Conservation (phyloP, 2,113 vertebrate species). For the Oryzias curvinotus region DNA sequence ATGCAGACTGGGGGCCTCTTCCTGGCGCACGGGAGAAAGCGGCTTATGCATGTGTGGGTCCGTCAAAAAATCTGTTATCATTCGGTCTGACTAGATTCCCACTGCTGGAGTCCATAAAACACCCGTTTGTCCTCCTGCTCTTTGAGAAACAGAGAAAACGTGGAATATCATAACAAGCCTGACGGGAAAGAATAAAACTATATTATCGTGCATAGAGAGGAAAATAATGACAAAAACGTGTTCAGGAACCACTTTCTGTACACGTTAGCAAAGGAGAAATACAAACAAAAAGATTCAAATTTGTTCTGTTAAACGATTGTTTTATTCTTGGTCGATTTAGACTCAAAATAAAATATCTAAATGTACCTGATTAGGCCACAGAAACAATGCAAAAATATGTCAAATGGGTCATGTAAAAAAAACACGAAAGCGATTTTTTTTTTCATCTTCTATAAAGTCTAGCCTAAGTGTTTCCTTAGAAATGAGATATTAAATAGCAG, state of each 20-base stretch:
- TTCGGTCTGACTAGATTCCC: constrained; percentile 31
- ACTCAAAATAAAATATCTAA: not conserved
- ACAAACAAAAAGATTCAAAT: not conserved
- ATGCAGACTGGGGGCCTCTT: constrained; percentile 46
- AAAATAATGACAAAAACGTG: too few species aligned
- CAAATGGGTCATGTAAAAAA: not conserved
- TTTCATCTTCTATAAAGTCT: not conserved
- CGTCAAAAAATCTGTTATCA: constrained; percentile 58
- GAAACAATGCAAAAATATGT: not conserved
- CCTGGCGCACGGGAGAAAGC: constrained; percentile 60
- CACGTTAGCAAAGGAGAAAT: not conserved
- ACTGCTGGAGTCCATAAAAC: constrained; percentile 11
- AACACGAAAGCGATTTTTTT: too few species aligned
- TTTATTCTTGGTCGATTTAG: too few species aligned
- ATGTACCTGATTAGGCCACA: not conserved
- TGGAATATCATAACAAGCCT: not conserved
- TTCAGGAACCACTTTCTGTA: too few species aligned
- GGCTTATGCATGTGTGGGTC: constrained; percentile 59
- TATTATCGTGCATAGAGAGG: too few species aligned
- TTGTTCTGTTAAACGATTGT: not conserved
- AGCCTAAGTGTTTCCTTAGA: not conserved
- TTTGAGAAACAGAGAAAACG: constrained; percentile 2
- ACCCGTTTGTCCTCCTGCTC: not conserved
- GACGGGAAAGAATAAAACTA: too few species aligned
- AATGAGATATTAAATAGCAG: too few species aligned